phyloP scores from a whole-genome alignment of 2,888 invertebrate genomes.

The Andrena hattorfiana region DNA sequence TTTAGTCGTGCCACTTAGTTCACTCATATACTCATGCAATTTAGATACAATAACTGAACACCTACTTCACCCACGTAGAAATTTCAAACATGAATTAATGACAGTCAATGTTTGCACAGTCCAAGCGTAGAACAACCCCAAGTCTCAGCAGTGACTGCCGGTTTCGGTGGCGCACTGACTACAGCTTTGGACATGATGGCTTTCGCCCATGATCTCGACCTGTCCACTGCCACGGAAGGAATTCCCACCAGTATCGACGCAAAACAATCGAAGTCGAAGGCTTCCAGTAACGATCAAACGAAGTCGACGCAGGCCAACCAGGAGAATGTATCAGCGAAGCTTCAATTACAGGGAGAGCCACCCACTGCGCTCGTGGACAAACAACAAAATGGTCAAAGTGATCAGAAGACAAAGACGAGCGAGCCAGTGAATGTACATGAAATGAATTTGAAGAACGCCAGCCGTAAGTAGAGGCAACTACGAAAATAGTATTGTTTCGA shows the following conservation, averaged over 20 bases:
- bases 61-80: too few species aligned
- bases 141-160: conserved; percentile 80
- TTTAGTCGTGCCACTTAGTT: too few species aligned
- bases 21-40: neutral
- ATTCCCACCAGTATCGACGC: conserved; percentile 73
- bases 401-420: neutral
- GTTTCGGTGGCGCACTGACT: conserved; percentile 88
- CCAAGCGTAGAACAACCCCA: conserved; percentile 70
- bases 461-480: conserved; percentile 49
- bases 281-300: conserved; percentile 45
- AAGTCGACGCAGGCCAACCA: conserved; percentile 31
- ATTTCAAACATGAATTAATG: neutral
- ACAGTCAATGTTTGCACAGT: conserved; percentile 38
- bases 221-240: conserved; percentile 81
- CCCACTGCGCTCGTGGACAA: neutral
- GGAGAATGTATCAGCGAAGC: conserved; percentile 16
- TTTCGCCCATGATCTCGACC: conserved; percentile 91
- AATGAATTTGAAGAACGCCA: conserved; percentile 55
- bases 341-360: conserved; percentile 15
- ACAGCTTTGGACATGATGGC: conserved; percentile 94
- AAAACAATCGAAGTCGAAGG: conserved; percentile 62
- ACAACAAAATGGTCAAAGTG: neutral
- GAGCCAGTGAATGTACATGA: conserved; percentile 26
- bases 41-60: neutral
- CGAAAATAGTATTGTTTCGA: neutral